Evolutionary conservation across 2,113 vertebrate genomes (phyloP), one percentile per base, ranked within the genome.

Genomic region (Lucifuga dentata): DNA sequence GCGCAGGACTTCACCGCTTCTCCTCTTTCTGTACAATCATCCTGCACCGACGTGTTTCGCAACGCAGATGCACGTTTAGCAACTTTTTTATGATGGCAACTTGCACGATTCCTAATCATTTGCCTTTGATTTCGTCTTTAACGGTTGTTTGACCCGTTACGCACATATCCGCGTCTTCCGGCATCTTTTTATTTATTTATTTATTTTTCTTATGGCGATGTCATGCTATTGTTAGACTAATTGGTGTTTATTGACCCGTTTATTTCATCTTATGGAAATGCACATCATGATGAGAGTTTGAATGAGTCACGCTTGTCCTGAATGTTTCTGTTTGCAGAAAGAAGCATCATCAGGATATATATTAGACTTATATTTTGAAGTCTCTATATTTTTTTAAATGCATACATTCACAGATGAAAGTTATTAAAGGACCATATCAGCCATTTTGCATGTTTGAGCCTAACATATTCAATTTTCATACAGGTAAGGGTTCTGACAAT

Each of bases 191-290:
- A n/a, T n/a, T n/a, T n/a, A n/a, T n/a, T n/a, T n/a, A n/a, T n/a
- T n/a, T n/a, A n/a, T n/a, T n/a, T n/a, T n/a, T n/a, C n/a, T n/a
- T 36, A 23, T 20, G 59, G 48, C 8, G 15, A 55, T 58, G 35
- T n/a, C 29, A 15, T 0, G 26, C 33, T 39, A 12, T 0, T 10
- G 72, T 20, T 83, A 48, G 6, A 48, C 20, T 26, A 15, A 48
- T 24, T 3, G 13, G 76, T 64, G 73, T 73, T 82, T n/a, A 74
- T 57, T 49, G 78, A 65, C 64, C 39, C 66, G 15, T 46, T 19
- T 51, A 3, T 6, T 5, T 8, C 17, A n/a, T 19, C 29, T 55
- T 43, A 23, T 8, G 36, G 24, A 19, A 9, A 13, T 0, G 5
- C 19, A 63, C 33, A 51, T 20, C 13, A 26, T 19, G 16, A 16